These are phyloP conservation scores for Serinus canaria DNA, from an alignment of 2,113 vertebrate genomes.

Conservation along the genomic window DNA sequence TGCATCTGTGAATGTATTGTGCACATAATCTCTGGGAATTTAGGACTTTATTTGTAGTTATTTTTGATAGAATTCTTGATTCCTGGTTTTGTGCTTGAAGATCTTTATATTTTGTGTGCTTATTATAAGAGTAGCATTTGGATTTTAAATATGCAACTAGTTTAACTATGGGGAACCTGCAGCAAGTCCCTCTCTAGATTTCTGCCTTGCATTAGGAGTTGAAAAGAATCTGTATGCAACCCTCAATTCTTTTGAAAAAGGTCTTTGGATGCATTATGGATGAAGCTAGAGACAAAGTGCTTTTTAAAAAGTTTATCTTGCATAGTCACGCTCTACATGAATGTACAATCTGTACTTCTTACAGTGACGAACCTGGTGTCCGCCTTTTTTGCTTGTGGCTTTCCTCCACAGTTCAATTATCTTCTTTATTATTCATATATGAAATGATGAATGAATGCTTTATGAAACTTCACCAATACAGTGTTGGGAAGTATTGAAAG, in stretches of 20 bases:
- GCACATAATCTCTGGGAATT: neutral
- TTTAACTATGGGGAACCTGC: neutral
- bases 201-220: neutral
- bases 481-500: neutral
- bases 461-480: neutral
- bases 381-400: neutral
- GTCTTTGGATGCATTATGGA: slow-evolving; percentile 37
- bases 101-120: neutral
- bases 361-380: neutral
- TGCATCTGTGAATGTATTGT: neutral
- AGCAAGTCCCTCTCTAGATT: neutral
- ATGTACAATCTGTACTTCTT: neutral
- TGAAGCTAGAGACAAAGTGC: slow-evolving; percentile 26
- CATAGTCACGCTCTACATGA: neutral
- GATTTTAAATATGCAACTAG: neutral
- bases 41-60: neutral
- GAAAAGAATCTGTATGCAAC: neutral
- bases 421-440: neutral
- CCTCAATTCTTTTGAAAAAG: neutral
- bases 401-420: neutral
- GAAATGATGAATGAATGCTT: neutral
- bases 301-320: slow-evolving; percentile 32
- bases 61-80: neutral
- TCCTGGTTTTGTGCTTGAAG: neutral
- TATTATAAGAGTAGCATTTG: neutral